A percentile compares a stretch with the other conserved stretches of the same genome.
Conservation (phyloP, 2,113 vertebrate genomes). For the Crotalus tigris region DNA sequence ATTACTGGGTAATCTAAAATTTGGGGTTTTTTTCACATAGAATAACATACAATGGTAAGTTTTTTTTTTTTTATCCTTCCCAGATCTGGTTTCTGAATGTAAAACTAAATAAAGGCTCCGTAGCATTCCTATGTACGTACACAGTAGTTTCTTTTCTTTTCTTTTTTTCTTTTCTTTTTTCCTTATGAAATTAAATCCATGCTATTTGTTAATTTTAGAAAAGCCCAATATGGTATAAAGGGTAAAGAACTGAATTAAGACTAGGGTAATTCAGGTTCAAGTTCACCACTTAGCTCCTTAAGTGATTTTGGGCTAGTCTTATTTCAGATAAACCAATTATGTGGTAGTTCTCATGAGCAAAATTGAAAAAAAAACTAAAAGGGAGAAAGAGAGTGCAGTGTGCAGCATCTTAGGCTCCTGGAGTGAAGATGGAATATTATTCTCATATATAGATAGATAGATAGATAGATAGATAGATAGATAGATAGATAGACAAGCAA, state of each 20-base stretch:
- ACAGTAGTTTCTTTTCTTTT: not conserved
- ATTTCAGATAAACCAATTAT: not conserved
- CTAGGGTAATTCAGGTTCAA: not conserved
- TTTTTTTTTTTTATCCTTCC: not conserved
- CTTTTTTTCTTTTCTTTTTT: not conserved
- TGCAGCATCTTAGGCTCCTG: not conserved
- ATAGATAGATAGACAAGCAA: no score
- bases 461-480: not conserved
- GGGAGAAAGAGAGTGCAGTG: not conserved
- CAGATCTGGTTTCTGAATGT: not conserved
- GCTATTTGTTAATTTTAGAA: not conserved
- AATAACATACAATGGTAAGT: not conserved
- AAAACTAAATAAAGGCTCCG: not conserved
- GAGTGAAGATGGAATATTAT: not conserved
- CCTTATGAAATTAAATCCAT: not conserved
- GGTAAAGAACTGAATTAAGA: not conserved
- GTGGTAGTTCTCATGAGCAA: not conserved
- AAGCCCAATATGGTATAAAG: not conserved
- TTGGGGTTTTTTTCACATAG: not conserved
- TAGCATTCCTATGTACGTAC: not conserved
- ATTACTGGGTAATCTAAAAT: not conserved
- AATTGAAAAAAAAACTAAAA: not conserved
- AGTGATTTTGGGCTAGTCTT: not conserved
- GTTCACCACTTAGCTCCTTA: not conserved
- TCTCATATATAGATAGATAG: not conserved